Percentiles rank a stretch among this genome's conserved stretches.
Evolutionary conservation across 1,140 invertebrate genomes (phyloP).

Genomic region (Drosophila kohkoa): DNA sequence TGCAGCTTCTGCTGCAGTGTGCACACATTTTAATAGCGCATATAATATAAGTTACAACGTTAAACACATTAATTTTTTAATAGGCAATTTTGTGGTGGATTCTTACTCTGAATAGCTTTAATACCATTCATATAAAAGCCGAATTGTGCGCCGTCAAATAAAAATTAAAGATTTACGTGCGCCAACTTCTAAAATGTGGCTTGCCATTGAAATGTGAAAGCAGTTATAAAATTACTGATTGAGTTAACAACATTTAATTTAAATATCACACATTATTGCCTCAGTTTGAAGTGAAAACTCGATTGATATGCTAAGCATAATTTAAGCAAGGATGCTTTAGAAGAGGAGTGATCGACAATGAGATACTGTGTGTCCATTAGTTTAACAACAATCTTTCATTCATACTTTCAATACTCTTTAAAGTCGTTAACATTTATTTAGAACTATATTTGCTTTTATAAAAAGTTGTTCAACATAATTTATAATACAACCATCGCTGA

Average conservation of each 20-base stretch:
- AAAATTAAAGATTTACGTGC: constrained; percentile 54
- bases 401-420: too few relatives aligned
- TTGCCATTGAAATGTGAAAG: not conserved
- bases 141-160: constrained; percentile 58
- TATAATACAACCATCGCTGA: too few relatives aligned
- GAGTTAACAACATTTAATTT: constrained; percentile 59
- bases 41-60: constrained; percentile 32
- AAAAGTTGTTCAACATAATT: too few relatives aligned
- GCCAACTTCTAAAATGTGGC: not conserved
- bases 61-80: constrained; percentile 35
- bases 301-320: too few relatives aligned
- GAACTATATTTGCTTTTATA: too few relatives aligned
- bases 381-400: too few relatives aligned
- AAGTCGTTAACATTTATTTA: too few relatives aligned
- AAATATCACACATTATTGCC: constrained; percentile 57
- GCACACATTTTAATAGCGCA: constrained; percentile 7
- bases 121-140: constrained; percentile 15
- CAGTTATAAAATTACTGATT: constrained; percentile 61
- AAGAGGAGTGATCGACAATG: too few relatives aligned
- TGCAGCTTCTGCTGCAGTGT: not conserved
- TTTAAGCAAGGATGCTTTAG: too few relatives aligned
- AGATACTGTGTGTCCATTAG: too few relatives aligned
- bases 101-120: not conserved
- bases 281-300: too few relatives aligned
- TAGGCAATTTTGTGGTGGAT: constrained; percentile 34